phyloP scores from a whole-genome alignment of 1,140 invertebrate species.

The Sycobia sp. region DNA sequence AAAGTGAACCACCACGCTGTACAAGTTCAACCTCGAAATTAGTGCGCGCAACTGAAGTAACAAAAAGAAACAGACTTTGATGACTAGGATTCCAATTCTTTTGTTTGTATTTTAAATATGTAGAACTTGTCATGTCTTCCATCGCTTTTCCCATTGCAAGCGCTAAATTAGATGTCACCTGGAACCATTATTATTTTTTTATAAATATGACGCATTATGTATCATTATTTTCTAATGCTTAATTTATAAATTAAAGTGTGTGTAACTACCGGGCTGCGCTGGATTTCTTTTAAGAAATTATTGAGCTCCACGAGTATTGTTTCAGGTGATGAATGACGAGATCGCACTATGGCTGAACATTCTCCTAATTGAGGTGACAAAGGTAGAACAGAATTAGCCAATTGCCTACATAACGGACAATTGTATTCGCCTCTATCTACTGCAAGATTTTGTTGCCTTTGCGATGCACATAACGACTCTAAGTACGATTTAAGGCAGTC shows the following conservation, averaged over 20 bases:
- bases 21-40: constrained; percentile 92
- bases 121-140: constrained; percentile 89
- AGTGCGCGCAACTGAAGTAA: constrained; percentile 88
- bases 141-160: constrained; percentile 86
- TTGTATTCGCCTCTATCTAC: constrained; percentile 87
- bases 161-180: constrained; percentile 65
- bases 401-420: constrained; percentile 91
- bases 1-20: constrained; percentile 80
- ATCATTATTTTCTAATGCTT: no score
- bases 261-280: constrained; percentile 68
- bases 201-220: constrained; percentile 10
- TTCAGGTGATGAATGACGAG: constrained; percentile 61
- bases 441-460: constrained; percentile 74
- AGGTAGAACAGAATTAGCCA: constrained; percentile 91
- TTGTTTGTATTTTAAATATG: constrained; percentile 69
- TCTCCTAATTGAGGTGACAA: constrained; percentile 80
- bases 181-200: constrained; percentile 4
- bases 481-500: constrained; percentile 91
- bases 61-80: constrained; percentile 84
- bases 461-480: constrained; percentile 76
- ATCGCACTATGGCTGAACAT: constrained; percentile 68
- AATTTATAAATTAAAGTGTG: background rate
- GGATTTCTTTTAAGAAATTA: constrained; percentile 72
- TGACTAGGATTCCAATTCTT: constrained; percentile 66
- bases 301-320: constrained; percentile 67